A percentile compares a stretch with the other conserved stretches of the same genome.
phyloP scores from a whole-genome alignment of 2,888 invertebrate species.

The Coecobrya sp. region DNA sequence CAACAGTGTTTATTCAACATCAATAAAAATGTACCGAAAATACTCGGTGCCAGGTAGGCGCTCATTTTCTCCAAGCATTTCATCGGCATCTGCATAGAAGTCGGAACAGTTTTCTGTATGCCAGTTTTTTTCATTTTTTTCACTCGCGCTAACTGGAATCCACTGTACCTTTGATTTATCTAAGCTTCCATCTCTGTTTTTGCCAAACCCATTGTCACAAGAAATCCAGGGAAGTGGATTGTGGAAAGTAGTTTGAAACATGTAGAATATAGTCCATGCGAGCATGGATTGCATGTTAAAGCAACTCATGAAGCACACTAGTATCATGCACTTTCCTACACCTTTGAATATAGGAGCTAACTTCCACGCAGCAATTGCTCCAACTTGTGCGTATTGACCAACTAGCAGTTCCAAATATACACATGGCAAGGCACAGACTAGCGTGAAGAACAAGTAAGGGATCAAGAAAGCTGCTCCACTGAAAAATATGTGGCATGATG shows the following conservation, averaged over 20 bases:
- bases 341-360: constrained; percentile 66
- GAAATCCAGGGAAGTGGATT: constrained; percentile 71
- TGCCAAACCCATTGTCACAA: constrained; percentile 71
- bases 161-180: not conserved
- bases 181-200: constrained; percentile 27
- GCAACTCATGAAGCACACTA: not conserved
- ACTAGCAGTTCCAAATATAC: constrained; percentile 67
- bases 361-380: constrained; percentile 60
- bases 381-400: constrained; percentile 64
- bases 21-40: constrained; percentile 28
- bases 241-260: constrained; percentile 43
- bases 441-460: constrained; percentile 32
- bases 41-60: constrained; percentile 65
- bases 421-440: constrained; percentile 37
- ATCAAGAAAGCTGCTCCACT: constrained; percentile 59
- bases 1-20: too few relatives aligned
- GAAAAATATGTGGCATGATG: not conserved
- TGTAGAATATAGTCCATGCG: constrained; percentile 60
- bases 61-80: not conserved
- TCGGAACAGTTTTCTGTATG: constrained; percentile 65
- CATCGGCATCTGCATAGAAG: constrained; percentile 58
- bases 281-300: constrained; percentile 49
- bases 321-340: constrained; percentile 62
- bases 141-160: not conserved
- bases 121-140: constrained; percentile 57